These are phyloP conservation scores for Cancer borealis DNA, from an alignment of 2,888 invertebrate species.

Conservation along the genomic window DNA sequence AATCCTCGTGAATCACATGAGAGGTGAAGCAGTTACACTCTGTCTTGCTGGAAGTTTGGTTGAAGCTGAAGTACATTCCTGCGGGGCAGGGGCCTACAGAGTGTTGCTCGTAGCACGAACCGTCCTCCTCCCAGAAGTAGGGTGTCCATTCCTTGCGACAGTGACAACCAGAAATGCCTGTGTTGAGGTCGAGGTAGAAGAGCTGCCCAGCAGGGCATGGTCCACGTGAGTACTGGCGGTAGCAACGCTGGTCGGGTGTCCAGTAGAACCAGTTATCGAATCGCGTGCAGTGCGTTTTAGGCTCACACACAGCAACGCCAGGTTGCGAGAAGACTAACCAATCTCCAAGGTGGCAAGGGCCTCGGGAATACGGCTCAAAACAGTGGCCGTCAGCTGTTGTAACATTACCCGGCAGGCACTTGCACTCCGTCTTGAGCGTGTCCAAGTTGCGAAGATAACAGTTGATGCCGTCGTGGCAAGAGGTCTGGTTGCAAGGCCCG, in stretches of 20 bases:
- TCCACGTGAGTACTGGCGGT: slow-evolving; percentile 78
- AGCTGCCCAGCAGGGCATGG: slow-evolving; percentile 78
- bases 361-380: slow-evolving; percentile 77
- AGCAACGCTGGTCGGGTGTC: slow-evolving; percentile 78
- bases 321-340: slow-evolving; percentile 77
- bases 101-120: slow-evolving; percentile 78
- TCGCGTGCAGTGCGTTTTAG: slow-evolving; percentile 77
- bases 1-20: slow-evolving; percentile 77
- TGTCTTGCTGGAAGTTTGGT: slow-evolving; percentile 77
- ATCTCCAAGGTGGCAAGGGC: slow-evolving; percentile 77
- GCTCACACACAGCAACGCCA: slow-evolving; percentile 75
- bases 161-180: slow-evolving; percentile 78
- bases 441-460: slow-evolving; percentile 78
- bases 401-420: slow-evolving; percentile 77
- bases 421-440: slow-evolving; percentile 78
- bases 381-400: slow-evolving; percentile 77
- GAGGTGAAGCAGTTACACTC: slow-evolving; percentile 78
- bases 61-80: slow-evolving; percentile 78
- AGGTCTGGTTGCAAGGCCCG: slow-evolving; percentile 77
- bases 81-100: slow-evolving; percentile 78
- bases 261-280: slow-evolving; percentile 78
- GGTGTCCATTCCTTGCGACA: slow-evolving; percentile 77
- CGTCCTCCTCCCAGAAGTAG: slow-evolving; percentile 77
- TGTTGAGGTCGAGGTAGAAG: slow-evolving; percentile 78
- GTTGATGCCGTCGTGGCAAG: slow-evolving; percentile 74